These are phyloP conservation scores for Ammospiza nelsoni DNA, from an alignment of 2,113 vertebrate species.

Conservation along the genomic window DNA sequence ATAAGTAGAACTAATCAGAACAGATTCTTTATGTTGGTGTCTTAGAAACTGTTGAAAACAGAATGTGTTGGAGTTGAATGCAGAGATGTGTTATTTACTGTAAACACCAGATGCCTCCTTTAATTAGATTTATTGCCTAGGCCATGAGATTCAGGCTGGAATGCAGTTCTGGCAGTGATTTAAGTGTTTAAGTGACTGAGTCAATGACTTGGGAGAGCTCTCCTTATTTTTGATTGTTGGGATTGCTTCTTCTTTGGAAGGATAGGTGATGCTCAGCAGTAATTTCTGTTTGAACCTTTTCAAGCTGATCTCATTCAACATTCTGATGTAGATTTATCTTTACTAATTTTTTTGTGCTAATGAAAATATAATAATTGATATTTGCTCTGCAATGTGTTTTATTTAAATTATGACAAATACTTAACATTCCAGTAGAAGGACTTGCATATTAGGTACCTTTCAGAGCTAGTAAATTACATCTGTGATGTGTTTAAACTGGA, in stretches of 20 bases:
- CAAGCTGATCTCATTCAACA: background rate
- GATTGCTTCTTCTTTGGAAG: background rate
- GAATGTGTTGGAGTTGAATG: background rate
- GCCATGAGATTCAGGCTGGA: background rate
- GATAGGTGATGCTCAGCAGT: background rate
- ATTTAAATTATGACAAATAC: background rate
- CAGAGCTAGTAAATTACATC: background rate
- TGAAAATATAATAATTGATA: background rate
- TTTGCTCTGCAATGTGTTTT: background rate
- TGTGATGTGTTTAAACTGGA: background rate
- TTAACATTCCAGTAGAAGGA: background rate
- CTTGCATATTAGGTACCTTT: background rate
- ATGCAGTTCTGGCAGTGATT: background rate
- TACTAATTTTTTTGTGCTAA: background rate
- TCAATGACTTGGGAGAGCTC: background rate
- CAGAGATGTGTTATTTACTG: background rate
- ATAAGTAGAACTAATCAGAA: background rate
- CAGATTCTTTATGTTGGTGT: background rate
- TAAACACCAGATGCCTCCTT: background rate
- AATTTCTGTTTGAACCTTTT: background rate
- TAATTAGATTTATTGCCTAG: background rate
- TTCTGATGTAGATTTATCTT: background rate
- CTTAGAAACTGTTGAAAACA: background rate
- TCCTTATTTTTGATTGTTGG: background rate
- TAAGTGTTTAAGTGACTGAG: background rate